A percentile compares a stretch with the other conserved stretches of the same genome.
Conservation (phyloP, 1,140 invertebrate genomes). For the Conus betulinus region DNA sequence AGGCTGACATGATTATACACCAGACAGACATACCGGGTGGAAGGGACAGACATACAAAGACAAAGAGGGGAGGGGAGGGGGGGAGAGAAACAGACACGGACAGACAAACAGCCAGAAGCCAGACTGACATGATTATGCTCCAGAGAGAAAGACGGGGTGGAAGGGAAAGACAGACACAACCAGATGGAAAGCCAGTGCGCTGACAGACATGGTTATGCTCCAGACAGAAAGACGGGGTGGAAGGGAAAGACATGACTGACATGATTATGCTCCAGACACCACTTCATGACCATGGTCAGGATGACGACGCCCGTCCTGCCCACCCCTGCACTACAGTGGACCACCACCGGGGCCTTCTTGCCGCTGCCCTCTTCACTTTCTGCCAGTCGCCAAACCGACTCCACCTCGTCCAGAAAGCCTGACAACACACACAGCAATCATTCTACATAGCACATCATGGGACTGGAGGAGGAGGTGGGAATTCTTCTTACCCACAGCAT, state of each 20-base stretch:
- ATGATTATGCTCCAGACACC: constrained; percentile 91
- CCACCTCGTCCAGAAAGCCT: constrained; percentile 91
- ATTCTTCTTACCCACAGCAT: too few species aligned
- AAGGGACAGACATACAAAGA: too few species aligned
- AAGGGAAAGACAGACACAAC: background rate
- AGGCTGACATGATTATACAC: too few species aligned
- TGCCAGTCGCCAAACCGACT: constrained; percentile 84
- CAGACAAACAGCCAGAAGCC: too few species aligned
- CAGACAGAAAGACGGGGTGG: background rate
- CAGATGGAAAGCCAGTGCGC: background rate
- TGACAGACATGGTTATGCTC: background rate
- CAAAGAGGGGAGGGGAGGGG: too few species aligned
- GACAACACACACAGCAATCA: constrained; percentile 46
- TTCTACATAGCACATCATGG: too few species aligned
- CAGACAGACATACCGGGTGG: too few species aligned
- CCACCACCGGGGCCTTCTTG: constrained; percentile 90
- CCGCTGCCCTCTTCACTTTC: constrained; percentile 80
- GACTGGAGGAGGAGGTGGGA: too few species aligned
- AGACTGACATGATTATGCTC: too few species aligned
- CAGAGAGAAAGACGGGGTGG: background rate
- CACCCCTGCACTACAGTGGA: constrained; percentile 97
- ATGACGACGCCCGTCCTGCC: constrained; percentile 95
- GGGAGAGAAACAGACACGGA: too few species aligned
- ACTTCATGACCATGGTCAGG: constrained; percentile 93
- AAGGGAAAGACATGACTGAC: constrained; percentile 74